A percentile compares a stretch with the other conserved stretches of the same genome.
Conservation (phyloP, 2,888 invertebrate species). For the Malachius bipustulatus region DNA sequence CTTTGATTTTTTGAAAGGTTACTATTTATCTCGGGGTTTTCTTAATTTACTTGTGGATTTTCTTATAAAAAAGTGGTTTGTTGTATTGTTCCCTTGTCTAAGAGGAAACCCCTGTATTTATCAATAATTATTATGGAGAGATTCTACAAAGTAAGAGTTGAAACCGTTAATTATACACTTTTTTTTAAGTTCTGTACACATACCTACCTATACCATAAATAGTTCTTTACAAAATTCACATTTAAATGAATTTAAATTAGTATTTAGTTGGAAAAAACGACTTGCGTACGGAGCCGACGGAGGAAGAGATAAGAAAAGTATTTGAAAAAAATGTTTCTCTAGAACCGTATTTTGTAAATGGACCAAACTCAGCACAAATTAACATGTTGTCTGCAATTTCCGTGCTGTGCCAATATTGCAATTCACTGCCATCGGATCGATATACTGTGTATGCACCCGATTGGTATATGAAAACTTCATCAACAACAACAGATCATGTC, state of each 20-base stretch:
- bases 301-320: conserved; percentile 40
- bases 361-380: conserved; percentile 38
- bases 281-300: conserved; percentile 41
- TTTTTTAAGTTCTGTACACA: too few relatives aligned
- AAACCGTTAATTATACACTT: too few relatives aligned
- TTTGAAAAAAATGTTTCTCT: conserved; percentile 43
- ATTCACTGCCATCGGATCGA: conserved; percentile 62
- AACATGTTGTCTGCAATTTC: conserved; percentile 49
- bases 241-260: conserved; percentile 1
- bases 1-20: too few relatives aligned
- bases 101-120: too few relatives aligned
- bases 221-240: too few relatives aligned
- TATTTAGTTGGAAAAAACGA: conserved; percentile 44
- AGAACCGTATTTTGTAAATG: conserved; percentile 39
- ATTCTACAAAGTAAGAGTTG: too few relatives aligned
- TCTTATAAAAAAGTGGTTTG: too few relatives aligned
- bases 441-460: conserved; percentile 47
- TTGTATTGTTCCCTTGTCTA: too few relatives aligned
- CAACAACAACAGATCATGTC: not conserved
- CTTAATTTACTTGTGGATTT: too few relatives aligned
- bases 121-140: too few relatives aligned
- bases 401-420: conserved; percentile 71
- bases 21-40: too few relatives aligned
- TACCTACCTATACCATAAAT: too few relatives aligned
- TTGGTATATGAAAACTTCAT: conserved; percentile 32